A percentile compares a stretch with the other conserved stretches of the same genome.
These are phyloP conservation scores for Gallirallus australis DNA, from an alignment of 2,797 vertebrate genomes.

Conservation along the genomic window DNA sequence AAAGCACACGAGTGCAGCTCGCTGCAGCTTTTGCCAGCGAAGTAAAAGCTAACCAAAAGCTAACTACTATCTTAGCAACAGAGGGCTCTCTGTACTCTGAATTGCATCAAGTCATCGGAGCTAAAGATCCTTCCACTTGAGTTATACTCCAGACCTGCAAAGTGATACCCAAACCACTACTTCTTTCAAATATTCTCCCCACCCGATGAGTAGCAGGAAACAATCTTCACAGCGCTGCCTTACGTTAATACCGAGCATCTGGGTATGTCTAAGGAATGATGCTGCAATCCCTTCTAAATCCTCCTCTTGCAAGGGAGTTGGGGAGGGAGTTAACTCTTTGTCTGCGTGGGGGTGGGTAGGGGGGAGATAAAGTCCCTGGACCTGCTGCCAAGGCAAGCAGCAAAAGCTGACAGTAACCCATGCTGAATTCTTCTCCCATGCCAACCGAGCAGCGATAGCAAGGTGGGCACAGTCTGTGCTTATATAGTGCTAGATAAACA, in stretches of 20 bases:
- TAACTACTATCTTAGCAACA: slow-evolving; percentile 45
- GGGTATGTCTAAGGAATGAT: slow-evolving; percentile 4
- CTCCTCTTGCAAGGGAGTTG: neutral
- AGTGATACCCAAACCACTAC: slow-evolving; percentile 31
- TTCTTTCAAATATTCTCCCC: slow-evolving; percentile 13
- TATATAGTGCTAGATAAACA: neutral
- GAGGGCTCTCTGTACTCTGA: slow-evolving; percentile 17
- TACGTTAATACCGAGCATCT: slow-evolving; percentile 34
- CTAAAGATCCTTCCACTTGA: slow-evolving; percentile 42
- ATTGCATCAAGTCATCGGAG: slow-evolving; percentile 35
- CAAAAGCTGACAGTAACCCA: neutral
- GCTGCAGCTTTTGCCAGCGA: neutral
- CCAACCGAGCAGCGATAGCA: neutral
- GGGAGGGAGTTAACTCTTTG: neutral
- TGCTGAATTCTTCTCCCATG: neutral
- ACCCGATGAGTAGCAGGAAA: neutral
- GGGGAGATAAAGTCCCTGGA: neutral
- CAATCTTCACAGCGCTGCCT: slow-evolving; percentile 6
- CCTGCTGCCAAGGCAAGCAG: neutral
- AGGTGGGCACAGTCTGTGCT: neutral
- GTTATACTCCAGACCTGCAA: slow-evolving; percentile 48
- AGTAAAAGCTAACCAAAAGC: slow-evolving; percentile 22
- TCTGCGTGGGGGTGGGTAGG: neutral
- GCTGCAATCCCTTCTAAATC: slow-evolving; percentile 16
- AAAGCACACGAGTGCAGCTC: neutral